Base-by-base conservation (phyloP, 2,113 vertebrate genomes). In the Chionomys nivalis region DNA sequence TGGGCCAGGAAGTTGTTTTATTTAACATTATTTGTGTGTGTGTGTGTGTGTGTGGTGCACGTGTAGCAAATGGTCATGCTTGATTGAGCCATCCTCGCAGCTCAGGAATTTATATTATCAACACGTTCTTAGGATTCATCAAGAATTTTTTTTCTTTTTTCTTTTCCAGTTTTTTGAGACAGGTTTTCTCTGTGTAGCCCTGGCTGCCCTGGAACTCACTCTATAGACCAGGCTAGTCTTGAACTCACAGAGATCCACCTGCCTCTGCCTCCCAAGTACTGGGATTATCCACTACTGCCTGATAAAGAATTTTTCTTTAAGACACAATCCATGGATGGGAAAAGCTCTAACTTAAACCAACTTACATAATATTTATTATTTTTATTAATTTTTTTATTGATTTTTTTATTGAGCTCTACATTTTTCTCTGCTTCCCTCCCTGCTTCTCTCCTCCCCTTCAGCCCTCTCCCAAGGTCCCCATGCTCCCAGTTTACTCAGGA, bases 41-140 rank as follows among this genome's bases (percentile, higher is more conserved):
- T 63, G 26, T 26, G 13, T 52, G 14, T 42, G 26, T 42, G 49
- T 49, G 49, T 49, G 49, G 49, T 49, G 49, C 49, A 49, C 49
- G 49, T 49, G 11, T 49, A 49, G 49, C 10, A 11, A 65, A 19
- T 42, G 28, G 39, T 31, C 28, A 31, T 44, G 17, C 9, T 24
- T 44, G 36, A 9, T 24, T 85, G 39, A 44, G 8, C 26, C 24
- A 19, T 85, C 61, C 65, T 85, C 21, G 14, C 61, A 85, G 31
- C 58, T 81, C 83, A 65, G 2, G 10, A 70, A 49, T 76, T 95
- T 87, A 5, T 87, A 90, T 94, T 96, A 96, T 89, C 31, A 77
- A 1, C 72, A 93, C 72, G 61, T 42, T 93, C 72, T 96, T 31
- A 4, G 65, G 16, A 11, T 93, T 47, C 31, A 72, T 93, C 1